A percentile compares a stretch with the other conserved stretches of the same genome.
These are phyloP conservation scores for Alces alces DNA, from an alignment of 2,113 vertebrate species.

Conservation along the genomic window DNA sequence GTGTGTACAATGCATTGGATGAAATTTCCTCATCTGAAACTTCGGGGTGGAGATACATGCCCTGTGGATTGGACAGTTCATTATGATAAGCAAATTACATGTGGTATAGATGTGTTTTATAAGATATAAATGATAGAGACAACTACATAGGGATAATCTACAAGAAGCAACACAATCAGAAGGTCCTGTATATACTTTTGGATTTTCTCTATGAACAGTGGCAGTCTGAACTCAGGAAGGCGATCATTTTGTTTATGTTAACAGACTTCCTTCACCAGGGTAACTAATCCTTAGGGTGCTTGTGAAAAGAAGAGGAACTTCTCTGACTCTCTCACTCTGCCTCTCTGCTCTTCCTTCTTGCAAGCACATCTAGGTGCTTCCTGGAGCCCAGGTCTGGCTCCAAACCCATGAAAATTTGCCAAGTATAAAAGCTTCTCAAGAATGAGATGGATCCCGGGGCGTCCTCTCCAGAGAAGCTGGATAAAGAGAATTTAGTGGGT, in stretches of 20 bases:
- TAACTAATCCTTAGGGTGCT: conserved; percentile 38
- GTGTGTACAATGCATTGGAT: neutral
- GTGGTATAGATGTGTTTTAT: neutral
- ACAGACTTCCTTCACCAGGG: conserved; percentile 52
- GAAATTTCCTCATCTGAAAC: neutral
- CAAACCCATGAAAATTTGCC: neutral
- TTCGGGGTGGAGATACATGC: neutral
- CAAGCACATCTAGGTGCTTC: neutral
- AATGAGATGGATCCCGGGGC: conserved; percentile 65
- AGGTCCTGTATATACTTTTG: neutral
- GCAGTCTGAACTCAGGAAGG: neutral
- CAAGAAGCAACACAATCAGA: neutral
- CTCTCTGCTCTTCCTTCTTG: neutral
- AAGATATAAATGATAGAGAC: neutral
- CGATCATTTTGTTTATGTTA: conserved; percentile 40
- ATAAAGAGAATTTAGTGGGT: conserved; percentile 84
- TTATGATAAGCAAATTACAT: neutral
- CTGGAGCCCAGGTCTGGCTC: neutral
- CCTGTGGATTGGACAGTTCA: neutral
- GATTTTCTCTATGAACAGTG: neutral
- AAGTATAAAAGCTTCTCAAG: neutral
- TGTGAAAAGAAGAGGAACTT: accelerated
- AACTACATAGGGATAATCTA: neutral
- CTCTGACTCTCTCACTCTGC: neutral
- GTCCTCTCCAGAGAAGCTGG: conserved; percentile 65